Evolutionary conservation across 2,113 vertebrate species (phyloP).

Genomic region (Psophia crepitans): DNA sequence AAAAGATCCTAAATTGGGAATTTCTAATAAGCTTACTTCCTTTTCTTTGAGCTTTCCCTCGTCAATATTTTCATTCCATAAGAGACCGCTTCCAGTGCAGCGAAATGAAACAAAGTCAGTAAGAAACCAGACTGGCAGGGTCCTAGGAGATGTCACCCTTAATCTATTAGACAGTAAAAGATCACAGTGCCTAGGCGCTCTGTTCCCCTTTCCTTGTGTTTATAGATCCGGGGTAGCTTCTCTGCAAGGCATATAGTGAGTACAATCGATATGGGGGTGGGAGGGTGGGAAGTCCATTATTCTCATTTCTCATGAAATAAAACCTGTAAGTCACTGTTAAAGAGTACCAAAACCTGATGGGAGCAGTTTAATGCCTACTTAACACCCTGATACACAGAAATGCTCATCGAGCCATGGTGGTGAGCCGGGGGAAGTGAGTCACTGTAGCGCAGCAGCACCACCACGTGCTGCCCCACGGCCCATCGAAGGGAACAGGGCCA

Average conservation of each 20-base stretch:
- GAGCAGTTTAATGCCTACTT: not conserved
- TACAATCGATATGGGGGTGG: not conserved
- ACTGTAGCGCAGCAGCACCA: not conserved
- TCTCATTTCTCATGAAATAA: not conserved
- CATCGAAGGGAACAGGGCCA: not conserved
- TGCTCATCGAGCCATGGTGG: not conserved
- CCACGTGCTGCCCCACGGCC: not conserved
- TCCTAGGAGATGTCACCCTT: not conserved
- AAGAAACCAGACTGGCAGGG: not conserved
- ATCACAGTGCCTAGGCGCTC: not conserved
- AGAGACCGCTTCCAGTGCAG: not conserved
- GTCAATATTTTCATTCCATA: not conserved
- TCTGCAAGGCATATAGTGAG: not conserved
- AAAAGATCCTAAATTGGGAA: not conserved
- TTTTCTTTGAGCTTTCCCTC: not conserved
- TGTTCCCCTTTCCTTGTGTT: not conserved
- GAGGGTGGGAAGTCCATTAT: not conserved
- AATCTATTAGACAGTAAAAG: not conserved
- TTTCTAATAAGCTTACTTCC: slow-evolving; percentile 2
- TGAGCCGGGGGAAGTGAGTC: not conserved
- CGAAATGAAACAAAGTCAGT: not conserved
- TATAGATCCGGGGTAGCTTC: not conserved
- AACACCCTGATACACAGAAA: not conserved
- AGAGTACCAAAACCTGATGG: not conserved
- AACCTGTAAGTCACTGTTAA: not conserved